Base-by-base conservation (phyloP, 2,113 vertebrate genomes). In the Maccullochella peelii region DNA sequence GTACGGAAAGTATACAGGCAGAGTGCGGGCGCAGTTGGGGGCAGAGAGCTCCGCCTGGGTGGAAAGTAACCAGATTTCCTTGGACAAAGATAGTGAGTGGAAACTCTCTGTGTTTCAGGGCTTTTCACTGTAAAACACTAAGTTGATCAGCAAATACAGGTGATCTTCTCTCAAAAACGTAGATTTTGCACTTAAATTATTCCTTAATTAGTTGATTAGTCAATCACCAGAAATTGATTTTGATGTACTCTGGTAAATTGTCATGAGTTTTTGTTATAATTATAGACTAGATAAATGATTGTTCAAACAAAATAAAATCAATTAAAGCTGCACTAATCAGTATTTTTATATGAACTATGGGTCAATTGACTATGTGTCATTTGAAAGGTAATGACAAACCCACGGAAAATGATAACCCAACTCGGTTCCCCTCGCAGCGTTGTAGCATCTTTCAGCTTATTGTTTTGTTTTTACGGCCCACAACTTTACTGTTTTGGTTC, bases 31-130 rank as follows among this genome's bases (percentile, higher is more conserved):
- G 0, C 87, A 66, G 47, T 14, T 20, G 18, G 84, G 91, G 0
- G 33, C 54, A 1, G 50, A 91, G 16, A 83, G 2, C 5, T 95
- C 95, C 3, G 14, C 1, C 5, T 96, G 95, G 95, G 68, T 75
- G 62, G 38, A 83, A 36, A 94, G 86, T 27, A 0, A 52, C 1
- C 0, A 14, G 0, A 21, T 94, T 4, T 0, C 0, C 1, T 6
- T 85, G 75, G 94, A 95, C 63, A 23, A 0, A 42, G 50, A 92
- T 0, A 93, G 95, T 96, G 79, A 94, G 94, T 85, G 6, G 3
- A 73, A 9, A 33, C 16, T 38, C 16, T 50, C 2, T 30, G 5
- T 59, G 20, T 47, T 70, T 21, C 6, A 50, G n/a, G 40, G 8
- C 50, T 47, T 33, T 18, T 66, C 1, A 30, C 33, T 44, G 2